Percentiles rank a stretch among this genome's conserved stretches.
phyloP scores from a whole-genome alignment of 1,140 invertebrate genomes.

The Eumeta japonica region DNA sequence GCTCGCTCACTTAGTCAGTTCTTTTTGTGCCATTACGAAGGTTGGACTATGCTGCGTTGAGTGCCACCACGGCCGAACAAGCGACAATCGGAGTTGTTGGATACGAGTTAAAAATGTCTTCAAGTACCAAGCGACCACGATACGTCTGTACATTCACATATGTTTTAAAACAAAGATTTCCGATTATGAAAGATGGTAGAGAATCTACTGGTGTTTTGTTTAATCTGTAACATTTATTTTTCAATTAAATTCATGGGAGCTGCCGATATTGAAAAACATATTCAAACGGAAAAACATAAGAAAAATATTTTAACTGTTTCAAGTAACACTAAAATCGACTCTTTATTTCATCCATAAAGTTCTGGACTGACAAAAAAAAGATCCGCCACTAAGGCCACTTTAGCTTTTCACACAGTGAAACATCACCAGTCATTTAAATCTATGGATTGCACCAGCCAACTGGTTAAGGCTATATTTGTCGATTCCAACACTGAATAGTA shows the following conservation, averaged over 20 bases:
- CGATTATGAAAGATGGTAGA: not conserved
- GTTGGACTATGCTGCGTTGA: no score
- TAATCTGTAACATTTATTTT: not conserved
- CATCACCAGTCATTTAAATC: no score
- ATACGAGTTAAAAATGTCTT: constrained; percentile 2
- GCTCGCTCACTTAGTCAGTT: no score
- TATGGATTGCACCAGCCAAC: not conserved
- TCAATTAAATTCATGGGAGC: not conserved
- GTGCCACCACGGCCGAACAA: no score
- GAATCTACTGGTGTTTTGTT: not conserved
- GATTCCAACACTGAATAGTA: not conserved
- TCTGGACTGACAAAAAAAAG: no score
- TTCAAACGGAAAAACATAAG: not conserved
- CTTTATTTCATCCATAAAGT: not conserved
- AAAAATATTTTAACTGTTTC: not conserved
- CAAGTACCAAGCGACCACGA: constrained; percentile 1
- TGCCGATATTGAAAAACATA: constrained; percentile 2
- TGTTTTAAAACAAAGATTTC: not conserved
- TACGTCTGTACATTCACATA: not conserved
- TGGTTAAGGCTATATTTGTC: not conserved
- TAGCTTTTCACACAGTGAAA: not conserved
- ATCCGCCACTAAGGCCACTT: not conserved
- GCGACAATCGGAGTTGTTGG: no score
- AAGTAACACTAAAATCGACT: not conserved
- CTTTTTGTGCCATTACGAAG: no score